Base-by-base conservation (phyloP, 2,888 invertebrate species). In the Polyploca ridens region DNA sequence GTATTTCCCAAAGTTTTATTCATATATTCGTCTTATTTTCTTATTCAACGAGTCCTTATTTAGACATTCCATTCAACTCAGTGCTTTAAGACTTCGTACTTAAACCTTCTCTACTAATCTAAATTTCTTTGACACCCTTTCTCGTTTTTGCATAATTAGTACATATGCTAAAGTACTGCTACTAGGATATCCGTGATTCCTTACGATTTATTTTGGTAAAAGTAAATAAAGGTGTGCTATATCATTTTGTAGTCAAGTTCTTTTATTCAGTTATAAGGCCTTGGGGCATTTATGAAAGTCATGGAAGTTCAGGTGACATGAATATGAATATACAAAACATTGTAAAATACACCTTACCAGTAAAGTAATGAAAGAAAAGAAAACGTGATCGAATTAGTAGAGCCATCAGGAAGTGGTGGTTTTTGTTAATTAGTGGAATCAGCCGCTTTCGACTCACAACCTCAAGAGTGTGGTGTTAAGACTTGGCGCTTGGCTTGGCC, bases 1-100 rank as follows among this genome's bases (percentile, higher is more conserved):
- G n/a, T 16, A 19, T 19, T 54, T 19, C 19, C 2, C 13, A 60
- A 58, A 68, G 69, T 68, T 68, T 68, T 64, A 69, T 64, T 62
- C 67, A 66, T 57, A 46, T 46, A 66, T 69, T 64, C 67, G 63
- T 68, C 33, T 64, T 35, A 60, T 57, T 66, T 61, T 65, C 14
- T 46, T 46, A 46, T 10, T 41, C 41, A 41, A 14, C 46, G 46
- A 46, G 75, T 73, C 70, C 70, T 73, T 68, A 68, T 73, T 76
- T 71, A 76, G 66, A 71, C 67, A 76, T 74, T 76, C 70, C 68
- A 69, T 76, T 71, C 68, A 69, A 66, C 69, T 64, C 76, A 82
- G 73, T 77, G 73, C 79, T 79, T 80, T 72, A 67, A 71, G 74
- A 74, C 72, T 79, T 76, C 76, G 79, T 76, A 74, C 11, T 68